Evolutionary conservation across 2,797 vertebrate species (phyloP), one percentile per base, ranked within the genome.

Genomic region (Leptoclinus maculatus): DNA sequence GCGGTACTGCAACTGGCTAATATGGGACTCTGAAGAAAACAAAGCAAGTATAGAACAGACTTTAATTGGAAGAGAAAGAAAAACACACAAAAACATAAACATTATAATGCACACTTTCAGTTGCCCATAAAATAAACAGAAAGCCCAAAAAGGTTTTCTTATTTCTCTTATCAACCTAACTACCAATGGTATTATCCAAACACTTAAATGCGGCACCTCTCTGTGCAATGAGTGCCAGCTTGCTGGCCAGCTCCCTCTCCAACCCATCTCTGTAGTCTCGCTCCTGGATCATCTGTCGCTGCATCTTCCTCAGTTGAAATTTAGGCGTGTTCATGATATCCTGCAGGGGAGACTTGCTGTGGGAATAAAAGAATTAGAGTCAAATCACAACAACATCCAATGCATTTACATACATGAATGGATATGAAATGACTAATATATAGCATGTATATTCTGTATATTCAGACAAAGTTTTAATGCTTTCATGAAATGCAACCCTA

Each of bases 291-390:
- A 99, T 88, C 82, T 97, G 96, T 77, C 96, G 95, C 74, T 95
- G 95, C 74, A 99, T 86, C 32, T 94, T 94, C 27, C 96, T 95
- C 86, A 99, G 80, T 90, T 98, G 97, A 69, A 99, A 98, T 76
- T 97, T 96, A 0, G 98, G 97, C 0, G 97, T 98, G 89, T 96
- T 98, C 93, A 98, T 95, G 43, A 98, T 89, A 2, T 98, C 96
- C n/a, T 95, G 96, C 87, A 98, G 88, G 13, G 98, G 98, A 0
- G 97, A 98, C 5, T 88, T 93, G 72, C 79, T 89, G 84, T 67
- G 19, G 71, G 43, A 76, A 79, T 17, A 23, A 73, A 87, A 63
- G 1, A 54, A 60, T 19, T 32, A 21, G 1, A 51, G 66, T 21
- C 0, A 49, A 45, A 43, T 25, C 9, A 63, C 17, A 7, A 10